Base-by-base conservation (phyloP, 2,888 invertebrate genomes). In the Trichogramma dendrolimi region DNA sequence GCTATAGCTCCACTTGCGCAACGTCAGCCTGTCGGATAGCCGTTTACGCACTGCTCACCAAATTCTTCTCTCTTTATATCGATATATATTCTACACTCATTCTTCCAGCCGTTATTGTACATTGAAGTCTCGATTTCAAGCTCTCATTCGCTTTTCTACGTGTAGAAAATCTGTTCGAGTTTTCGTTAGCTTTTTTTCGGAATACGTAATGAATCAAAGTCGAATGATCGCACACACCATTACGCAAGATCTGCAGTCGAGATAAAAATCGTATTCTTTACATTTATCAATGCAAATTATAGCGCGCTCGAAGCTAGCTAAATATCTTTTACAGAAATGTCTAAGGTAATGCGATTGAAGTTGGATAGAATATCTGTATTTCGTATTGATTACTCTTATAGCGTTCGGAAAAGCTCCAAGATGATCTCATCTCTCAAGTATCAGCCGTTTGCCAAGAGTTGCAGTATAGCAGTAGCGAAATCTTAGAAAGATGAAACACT, bases 341-440 rank as follows among this genome's bases (percentile, higher is more conserved):
- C 14, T 14, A 2, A 14, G 14, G 14, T 14, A 14, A 14, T 14
- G 14, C 14, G 14, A 14, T 14, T 14, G 14, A 14, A 14, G 14
- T 14, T 14, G 14, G 14, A 14, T 14, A 2, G 14, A 14, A 14
- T 46, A 14, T 46, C 56, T 56, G 53, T 46, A 56, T 61, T 14
- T 59, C 53, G 43, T 62, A 61, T 62, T 56, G 60, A 64, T 64
- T 61, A 60, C 56, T 51, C 11, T 10, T 11, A 42, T 47, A n/a
- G 39, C 41, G 38, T 56, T 4, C 39, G 14, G 53, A 52, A 56
- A 8, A 44, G 42, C 14, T 58, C 39, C 38, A 50, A 59, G 51
- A 51, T 57, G 54, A 58, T 10, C 50, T 40, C 40, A n/a, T 46
- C 52, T 61, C 43, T 46, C 44, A 1, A 54, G 43, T 14, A 14